Evolutionary conservation across 2,888 invertebrate genomes (phyloP), one percentile per base, ranked within the genome.

Genomic region (Eupithecia vulgata): DNA sequence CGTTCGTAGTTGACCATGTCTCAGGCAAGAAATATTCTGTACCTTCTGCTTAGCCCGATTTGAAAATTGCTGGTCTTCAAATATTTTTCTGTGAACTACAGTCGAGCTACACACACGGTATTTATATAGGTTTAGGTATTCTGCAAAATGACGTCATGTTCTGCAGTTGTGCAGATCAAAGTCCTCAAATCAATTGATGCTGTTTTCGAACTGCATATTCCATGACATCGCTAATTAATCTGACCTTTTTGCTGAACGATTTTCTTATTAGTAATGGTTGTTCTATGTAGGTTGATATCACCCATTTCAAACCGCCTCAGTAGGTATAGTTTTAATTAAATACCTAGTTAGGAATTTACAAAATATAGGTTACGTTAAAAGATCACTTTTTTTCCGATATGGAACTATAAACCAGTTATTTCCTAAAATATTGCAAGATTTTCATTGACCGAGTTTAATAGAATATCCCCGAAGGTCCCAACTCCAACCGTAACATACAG

Each of bases 141-240:
- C n/a, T 8, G 30, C n/a, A 3, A 64, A 35, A 64, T 64, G 34
- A 64, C 37, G 37, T 64, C 62, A 64, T 64, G n/a, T 65, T 40
- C 21, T 42, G 65, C 65, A 65, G 5, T 21, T 64, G 37, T 65
- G 67, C 72, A 70, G 80, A 80, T 78, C 81, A 80, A 79, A 78
- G 78, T 75, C 75, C 76, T 80, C 75, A 76, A 78, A 75, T 76
- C 72, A 79, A 80, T 76, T 76, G 72, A 75, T 74, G 67, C 72
- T 79, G 71, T 79, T 78, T 75, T 71, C 73, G n/a, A 79, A 78
- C 74, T 79, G 78, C 72, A 79, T 74, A 76, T 76, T 73, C 69
- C 62, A 65, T 74, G 74, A 78, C 78, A 80, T 80, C 79, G 73
- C 78, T 77, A 80, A 85, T 83, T 75, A 79, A 80, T 80, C 25